phyloP scores from a whole-genome alignment of 2,888 invertebrate genomes.

The Camptogramma bilineatum region DNA sequence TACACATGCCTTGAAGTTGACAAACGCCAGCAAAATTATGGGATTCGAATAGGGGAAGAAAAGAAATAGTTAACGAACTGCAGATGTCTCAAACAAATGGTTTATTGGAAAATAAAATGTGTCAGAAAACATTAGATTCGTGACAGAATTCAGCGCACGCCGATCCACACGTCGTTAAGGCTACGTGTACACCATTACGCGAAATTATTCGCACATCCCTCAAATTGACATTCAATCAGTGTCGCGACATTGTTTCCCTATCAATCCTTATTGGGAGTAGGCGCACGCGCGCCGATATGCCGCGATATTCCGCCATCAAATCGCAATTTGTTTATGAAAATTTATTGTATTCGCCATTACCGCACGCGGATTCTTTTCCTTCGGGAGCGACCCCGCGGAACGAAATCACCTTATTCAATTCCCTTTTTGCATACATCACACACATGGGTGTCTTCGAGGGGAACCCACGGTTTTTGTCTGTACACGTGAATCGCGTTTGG shows the following conservation, averaged over 20 bases:
- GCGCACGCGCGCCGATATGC: conserved; percentile 77
- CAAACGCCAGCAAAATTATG: conserved; percentile 27
- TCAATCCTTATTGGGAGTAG: conserved; percentile 83
- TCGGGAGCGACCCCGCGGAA: conserved; percentile 80
- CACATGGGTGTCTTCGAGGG: conserved; percentile 74
- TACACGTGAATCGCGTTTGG: conserved; percentile 84
- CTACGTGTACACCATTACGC: conserved; percentile 73
- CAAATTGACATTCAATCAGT: conserved; percentile 85
- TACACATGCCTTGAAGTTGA: conserved; percentile 12
- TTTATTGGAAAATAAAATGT: conserved; percentile 30
- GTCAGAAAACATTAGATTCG: conserved; percentile 24
- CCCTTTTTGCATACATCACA: conserved; percentile 85
- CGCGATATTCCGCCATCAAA: conserved; percentile 82
- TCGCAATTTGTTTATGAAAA: conserved; percentile 86
- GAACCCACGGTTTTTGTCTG: conserved; percentile 77
- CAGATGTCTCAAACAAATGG: conserved; percentile 30
- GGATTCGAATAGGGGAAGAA: conserved; percentile 13
- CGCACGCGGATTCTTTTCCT: conserved; percentile 80
- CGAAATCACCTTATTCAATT: conserved; percentile 86
- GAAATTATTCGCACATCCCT: conserved; percentile 70
- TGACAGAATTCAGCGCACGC: conserved; percentile 40
- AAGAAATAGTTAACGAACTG: conserved; percentile 29
- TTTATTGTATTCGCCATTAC: conserved; percentile 86
- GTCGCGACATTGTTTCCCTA: conserved; percentile 83
- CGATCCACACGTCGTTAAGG: conserved; percentile 74